A percentile compares a stretch with the other conserved stretches of the same genome.
phyloP scores from a whole-genome alignment of 2,888 invertebrate species.

The Drosophila macrospina region DNA sequence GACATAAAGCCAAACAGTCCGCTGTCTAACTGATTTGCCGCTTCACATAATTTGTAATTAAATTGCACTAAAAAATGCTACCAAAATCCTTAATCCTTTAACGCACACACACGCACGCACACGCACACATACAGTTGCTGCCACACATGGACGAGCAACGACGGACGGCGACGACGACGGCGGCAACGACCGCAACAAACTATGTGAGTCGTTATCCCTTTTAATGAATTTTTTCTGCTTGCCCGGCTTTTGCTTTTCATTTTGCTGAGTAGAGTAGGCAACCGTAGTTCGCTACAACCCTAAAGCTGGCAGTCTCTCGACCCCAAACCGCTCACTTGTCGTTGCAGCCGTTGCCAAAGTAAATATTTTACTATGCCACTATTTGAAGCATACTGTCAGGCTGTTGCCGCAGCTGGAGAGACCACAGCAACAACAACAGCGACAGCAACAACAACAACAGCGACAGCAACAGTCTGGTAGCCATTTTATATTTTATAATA shows the following conservation, averaged over 20 bases:
- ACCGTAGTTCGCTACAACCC: slow-evolving; percentile 25
- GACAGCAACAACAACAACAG: slow-evolving; percentile 32
- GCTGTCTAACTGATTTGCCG: slow-evolving; percentile 55
- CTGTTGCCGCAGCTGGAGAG: slow-evolving; percentile 71
- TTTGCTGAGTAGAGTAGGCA: slow-evolving; percentile 42
- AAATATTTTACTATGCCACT: slow-evolving; percentile 77
- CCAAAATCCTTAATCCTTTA: slow-evolving; percentile 69
- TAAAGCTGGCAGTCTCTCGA: slow-evolving; percentile 6
- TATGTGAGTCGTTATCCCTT: slow-evolving; percentile 79
- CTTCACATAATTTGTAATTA: slow-evolving; percentile 75
- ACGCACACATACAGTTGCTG: slow-evolving; percentile 23
- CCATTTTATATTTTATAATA: slow-evolving; percentile 80
- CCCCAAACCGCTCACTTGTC: slow-evolving; percentile 29
- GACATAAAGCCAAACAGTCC: slow-evolving; percentile 23
- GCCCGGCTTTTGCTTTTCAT: slow-evolving; percentile 51
- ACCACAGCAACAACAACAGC: slow-evolving; percentile 46
- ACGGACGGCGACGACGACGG: background rate
- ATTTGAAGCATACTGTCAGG: slow-evolving; percentile 77
- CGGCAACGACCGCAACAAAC: slow-evolving; percentile 56
- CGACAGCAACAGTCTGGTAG: slow-evolving; percentile 69
- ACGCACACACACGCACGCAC: slow-evolving; percentile 31
- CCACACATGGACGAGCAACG: slow-evolving; percentile 28
- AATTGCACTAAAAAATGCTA: slow-evolving; percentile 73
- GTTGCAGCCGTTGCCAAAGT: slow-evolving; percentile 69
- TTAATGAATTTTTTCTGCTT: slow-evolving; percentile 79